These are phyloP conservation scores for Fregata magnificens DNA, from an alignment of 2,113 vertebrate genomes.

Conservation along the genomic window DNA sequence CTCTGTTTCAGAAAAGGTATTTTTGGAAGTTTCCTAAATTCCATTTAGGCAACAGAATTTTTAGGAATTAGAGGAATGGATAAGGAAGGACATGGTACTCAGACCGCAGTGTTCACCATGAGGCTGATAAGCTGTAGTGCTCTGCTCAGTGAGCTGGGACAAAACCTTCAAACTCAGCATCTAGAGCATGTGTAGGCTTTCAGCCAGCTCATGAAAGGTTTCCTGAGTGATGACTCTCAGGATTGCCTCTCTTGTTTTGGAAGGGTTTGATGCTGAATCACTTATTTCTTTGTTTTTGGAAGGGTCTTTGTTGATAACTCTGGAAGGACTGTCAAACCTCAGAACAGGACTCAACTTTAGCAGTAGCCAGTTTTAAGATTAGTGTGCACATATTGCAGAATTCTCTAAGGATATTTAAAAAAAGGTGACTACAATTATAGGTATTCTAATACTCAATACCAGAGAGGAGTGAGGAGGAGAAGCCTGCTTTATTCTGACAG, in stretches of 20 bases:
- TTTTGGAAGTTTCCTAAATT: background rate
- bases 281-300: background rate
- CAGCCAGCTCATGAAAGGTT: background rate
- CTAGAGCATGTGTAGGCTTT: background rate
- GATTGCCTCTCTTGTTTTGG: background rate
- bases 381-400: background rate
- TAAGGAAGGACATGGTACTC: background rate
- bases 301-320: background rate
- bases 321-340: background rate
- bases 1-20: background rate
- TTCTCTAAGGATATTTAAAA: background rate
- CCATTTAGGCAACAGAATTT: background rate
- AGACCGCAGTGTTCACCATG: background rate
- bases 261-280: background rate
- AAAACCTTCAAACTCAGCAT: background rate
- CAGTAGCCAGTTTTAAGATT: background rate
- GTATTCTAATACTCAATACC: background rate
- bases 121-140: background rate
- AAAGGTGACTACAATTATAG: rapidly evolving
- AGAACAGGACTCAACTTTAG: background rate
- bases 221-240: no score
- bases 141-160: background rate
- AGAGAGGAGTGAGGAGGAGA: background rate
- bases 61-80: background rate
- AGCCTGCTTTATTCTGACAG: background rate